These are phyloP conservation scores for Agapornis roseicollis DNA, from an alignment of 2,113 vertebrate genomes.

Conservation along the genomic window DNA sequence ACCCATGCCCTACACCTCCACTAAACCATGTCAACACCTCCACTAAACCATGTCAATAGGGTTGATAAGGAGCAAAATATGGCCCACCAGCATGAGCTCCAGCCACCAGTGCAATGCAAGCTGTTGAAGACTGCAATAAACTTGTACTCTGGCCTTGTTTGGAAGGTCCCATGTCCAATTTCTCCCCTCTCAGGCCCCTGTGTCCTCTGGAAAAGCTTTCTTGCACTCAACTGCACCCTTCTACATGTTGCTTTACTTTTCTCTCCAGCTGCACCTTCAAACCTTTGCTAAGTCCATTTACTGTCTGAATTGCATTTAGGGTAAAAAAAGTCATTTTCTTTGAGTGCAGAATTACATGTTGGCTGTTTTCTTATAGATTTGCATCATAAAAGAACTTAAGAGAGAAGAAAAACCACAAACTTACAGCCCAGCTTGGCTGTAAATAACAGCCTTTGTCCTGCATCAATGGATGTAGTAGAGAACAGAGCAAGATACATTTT, in stretches of 20 bases:
- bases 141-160: neutral
- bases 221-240: slow-evolving; percentile 24
- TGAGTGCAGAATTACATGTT: slow-evolving; percentile 22
- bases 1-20: too few relatives aligned
- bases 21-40: too few relatives aligned
- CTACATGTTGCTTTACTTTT: neutral
- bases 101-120: neutral
- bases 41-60: too few relatives aligned
- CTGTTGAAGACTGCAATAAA: neutral
- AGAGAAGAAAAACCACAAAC: neutral
- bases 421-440: neutral
- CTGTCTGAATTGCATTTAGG: slow-evolving; percentile 27
- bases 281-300: slow-evolving; percentile 26
- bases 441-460: neutral
- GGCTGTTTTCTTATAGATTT: slow-evolving; percentile 32
- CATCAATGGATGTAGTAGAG: neutral
- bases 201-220: slow-evolving; percentile 14
- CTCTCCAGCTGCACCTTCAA: slow-evolving; percentile 41
- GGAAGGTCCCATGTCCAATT: neutral
- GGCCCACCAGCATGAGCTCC: neutral
- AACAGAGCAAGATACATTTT: neutral
- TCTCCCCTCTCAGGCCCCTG: slow-evolving; percentile 2
- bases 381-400: slow-evolving; percentile 4
- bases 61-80: neutral
- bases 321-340: neutral